These are phyloP conservation scores for Limnephilus auricula DNA, from an alignment of 2,888 invertebrate genomes.

Conservation along the genomic window DNA sequence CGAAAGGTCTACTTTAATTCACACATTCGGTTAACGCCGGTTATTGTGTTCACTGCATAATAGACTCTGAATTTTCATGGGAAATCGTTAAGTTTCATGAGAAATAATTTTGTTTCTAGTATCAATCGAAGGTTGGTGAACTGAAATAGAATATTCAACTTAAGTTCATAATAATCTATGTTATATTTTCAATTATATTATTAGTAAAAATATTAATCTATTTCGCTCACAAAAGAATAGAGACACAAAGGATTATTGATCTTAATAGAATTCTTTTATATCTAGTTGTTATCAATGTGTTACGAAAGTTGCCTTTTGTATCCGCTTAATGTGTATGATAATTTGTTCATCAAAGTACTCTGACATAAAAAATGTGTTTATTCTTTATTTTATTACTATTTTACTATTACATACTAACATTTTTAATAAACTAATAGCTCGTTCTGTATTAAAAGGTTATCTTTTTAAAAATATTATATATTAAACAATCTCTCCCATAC, in stretches of 20 bases:
- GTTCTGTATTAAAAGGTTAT: too few species aligned
- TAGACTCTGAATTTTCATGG: not conserved
- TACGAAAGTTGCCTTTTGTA: not conserved
- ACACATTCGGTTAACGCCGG: not conserved
- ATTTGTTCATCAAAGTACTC: not conserved
- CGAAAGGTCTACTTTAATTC: not conserved
- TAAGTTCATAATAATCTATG: not conserved
- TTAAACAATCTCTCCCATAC: too few species aligned
- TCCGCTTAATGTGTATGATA: not conserved
- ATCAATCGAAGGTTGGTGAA: not conserved
- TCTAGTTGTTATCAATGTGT: not conserved
- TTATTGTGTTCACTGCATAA: not conserved
- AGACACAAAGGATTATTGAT: not conserved
- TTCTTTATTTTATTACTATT: not conserved
- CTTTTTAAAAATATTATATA: too few species aligned
- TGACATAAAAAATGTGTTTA: not conserved
- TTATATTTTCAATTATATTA: not conserved
- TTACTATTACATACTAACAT: too few species aligned
- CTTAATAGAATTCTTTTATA: not conserved
- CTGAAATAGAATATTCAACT: too few species aligned
- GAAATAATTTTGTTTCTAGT: not conserved
- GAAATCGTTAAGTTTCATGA: not conserved
- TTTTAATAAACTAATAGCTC: not conserved
- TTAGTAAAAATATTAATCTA: not conserved
- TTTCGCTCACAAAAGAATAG: not conserved